Evolutionary conservation across 2,888 invertebrate species (phyloP).

Genomic region (Athalia rosae): DNA sequence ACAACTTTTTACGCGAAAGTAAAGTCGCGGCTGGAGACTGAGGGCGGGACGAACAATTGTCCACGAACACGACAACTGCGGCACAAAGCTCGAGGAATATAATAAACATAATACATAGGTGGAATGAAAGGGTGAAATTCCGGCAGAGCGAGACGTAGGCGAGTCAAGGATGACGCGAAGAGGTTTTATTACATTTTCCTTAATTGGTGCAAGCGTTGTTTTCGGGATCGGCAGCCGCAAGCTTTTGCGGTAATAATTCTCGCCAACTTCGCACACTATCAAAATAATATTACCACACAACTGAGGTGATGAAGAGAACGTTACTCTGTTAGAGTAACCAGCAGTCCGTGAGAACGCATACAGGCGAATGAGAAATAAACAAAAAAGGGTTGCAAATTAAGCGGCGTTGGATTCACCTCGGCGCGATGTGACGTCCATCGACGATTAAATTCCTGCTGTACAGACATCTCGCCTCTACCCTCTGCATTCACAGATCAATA

Average conservation of each 20-base stretch:
- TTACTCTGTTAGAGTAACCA: no score
- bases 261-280: background rate
- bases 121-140: constrained; percentile 24
- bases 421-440: no score
- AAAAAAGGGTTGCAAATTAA: no score
- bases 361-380: no score
- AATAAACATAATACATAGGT: background rate
- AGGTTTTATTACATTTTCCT: constrained; percentile 44
- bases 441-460: no score
- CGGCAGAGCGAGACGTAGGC: background rate
- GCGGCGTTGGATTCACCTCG: no score
- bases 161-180: constrained; percentile 15
- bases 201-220: constrained; percentile 43
- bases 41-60: constrained; percentile 17
- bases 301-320: no score
- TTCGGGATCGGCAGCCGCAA: background rate
- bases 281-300: background rate
- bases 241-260: background rate
- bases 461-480: no score
- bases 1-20: constrained; percentile 1
- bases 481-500: no score
- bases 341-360: no score
- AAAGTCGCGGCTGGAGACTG: constrained; percentile 1
- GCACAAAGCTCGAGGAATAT: constrained; percentile 11
- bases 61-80: background rate